Percentiles rank a stretch among this genome's conserved stretches.
These are phyloP conservation scores for Diarsia mendica DNA, from an alignment of 2,888 invertebrate genomes.

Conservation along the genomic window DNA sequence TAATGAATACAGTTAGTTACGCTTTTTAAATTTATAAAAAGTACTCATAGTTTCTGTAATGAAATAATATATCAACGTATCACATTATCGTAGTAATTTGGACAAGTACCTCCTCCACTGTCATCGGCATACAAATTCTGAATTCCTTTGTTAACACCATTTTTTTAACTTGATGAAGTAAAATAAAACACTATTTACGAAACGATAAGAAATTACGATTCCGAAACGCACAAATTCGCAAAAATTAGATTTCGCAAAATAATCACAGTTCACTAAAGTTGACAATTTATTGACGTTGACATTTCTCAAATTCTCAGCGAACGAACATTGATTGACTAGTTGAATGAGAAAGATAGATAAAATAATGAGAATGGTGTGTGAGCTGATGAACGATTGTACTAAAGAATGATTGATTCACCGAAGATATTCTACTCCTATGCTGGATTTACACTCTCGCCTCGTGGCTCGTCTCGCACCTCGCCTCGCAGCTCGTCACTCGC, in stretches of 20 bases:
- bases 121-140: slow-evolving; percentile 97
- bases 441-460: too few species aligned
- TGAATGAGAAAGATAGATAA: too few species aligned
- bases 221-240: neutral
- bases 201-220: slow-evolving; percentile 11
- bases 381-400: too few species aligned
- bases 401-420: too few species aligned
- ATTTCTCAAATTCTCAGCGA: too few species aligned
- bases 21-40: neutral
- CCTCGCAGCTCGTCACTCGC: too few species aligned
- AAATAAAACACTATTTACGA: slow-evolving; percentile 12
- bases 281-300: neutral
- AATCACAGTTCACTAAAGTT: neutral
- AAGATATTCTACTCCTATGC: too few species aligned
- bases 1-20: neutral
- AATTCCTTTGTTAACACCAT: slow-evolving; percentile 97
- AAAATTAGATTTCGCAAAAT: slow-evolving; percentile 11
- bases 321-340: neutral
- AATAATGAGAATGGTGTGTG: too few species aligned
- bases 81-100: slow-evolving; percentile 2
- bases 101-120: slow-evolving; percentile 95
- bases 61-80: slow-evolving; percentile 1
- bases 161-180: slow-evolving; percentile 44
- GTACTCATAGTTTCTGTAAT: slow-evolving; percentile 20
- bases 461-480: too few species aligned